Base-by-base conservation (phyloP, 92 coral and sea anemone genomes). In the Parazoanthus swiftii region DNA sequence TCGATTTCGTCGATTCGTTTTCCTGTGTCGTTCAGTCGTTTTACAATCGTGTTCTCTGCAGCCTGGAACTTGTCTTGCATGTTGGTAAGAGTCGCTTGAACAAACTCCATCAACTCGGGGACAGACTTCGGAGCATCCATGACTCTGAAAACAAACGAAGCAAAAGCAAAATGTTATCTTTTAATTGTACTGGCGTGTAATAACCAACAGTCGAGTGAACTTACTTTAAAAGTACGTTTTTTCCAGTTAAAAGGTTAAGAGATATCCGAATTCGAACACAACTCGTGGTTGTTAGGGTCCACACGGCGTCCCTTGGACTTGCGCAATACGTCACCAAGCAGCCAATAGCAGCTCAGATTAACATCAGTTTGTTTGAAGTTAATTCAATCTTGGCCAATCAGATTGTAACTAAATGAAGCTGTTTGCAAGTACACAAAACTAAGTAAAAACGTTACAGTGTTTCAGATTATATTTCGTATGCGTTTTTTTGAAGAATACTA, bases 21-120 rank as follows among this genome's bases (percentile, higher is more conserved):
- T 15, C 98, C 95, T 42, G 99, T 96, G 51, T 95, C 96, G 89
- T 92, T 92, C 48, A 97, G 92, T 51, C 99, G 89, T 81, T 91
- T 94, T 37, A 95, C 95, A 72, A 97, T 94, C 81, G 97, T 86
- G 76, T 95, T 96, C 67, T 97, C 99, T 8, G 98, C 96, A 59
- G 81, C 80, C 90, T 95, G 98, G 81, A 97, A 91, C 92, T 95
- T 97, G 86, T 95, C 98, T 79, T 97, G 99, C 94, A 97, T 95
- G 88, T 85, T 93, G 20, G 96, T 96, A 29, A 97, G 88, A 16
- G 98, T 94, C 51, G 93, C 89, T 86, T 97, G 98, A 76, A 97
- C 98, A 29, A 97, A 95, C 76, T 95, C 98, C 86, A 96, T 97
- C 80, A 97, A 79, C 37, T 97, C 99, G 29, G 95, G 95, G 20